phyloP scores from a whole-genome alignment of 2,797 vertebrate species.

The Selene dorsalis region DNA sequence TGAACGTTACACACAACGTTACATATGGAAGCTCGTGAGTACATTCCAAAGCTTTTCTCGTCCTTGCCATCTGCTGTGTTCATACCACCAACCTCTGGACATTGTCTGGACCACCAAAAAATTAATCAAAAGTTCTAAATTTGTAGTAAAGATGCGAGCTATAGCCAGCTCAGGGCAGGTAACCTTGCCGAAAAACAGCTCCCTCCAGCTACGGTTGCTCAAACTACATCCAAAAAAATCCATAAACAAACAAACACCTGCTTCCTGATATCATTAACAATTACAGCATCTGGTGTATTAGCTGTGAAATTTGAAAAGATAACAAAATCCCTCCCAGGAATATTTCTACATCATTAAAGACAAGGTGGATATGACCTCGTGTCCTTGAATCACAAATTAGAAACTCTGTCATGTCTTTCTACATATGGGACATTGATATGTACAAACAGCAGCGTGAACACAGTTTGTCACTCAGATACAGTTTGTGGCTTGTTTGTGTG shows the following conservation, averaged over 20 bases:
- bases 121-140: background rate
- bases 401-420: constrained; percentile 10
- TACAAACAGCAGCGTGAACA: background rate
- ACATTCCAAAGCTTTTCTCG: background rate
- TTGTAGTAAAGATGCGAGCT: constrained; percentile 11
- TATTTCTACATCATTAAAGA: constrained; percentile 22
- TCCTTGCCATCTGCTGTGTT: background rate
- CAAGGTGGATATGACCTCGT: constrained; percentile 9
- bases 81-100: background rate
- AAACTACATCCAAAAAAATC: constrained; percentile 8
- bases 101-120: background rate
- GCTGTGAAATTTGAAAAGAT: constrained; percentile 7
- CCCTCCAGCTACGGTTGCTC: constrained; percentile 13
- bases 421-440: background rate
- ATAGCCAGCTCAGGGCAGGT: background rate
- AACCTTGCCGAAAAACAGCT: constrained; percentile 30
- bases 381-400: constrained; percentile 39
- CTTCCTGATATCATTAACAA: constrained; percentile 27
- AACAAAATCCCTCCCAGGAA: constrained; percentile 1
- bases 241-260: constrained; percentile 20
- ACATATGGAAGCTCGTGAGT: background rate
- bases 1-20: background rate
- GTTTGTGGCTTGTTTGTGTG: constrained; percentile 3
- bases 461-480: background rate
- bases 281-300: constrained; percentile 24